Evolutionary conservation across 35 echinoderm and acorn worm species (phyloP).

Genomic region (Patiria miniata): DNA sequence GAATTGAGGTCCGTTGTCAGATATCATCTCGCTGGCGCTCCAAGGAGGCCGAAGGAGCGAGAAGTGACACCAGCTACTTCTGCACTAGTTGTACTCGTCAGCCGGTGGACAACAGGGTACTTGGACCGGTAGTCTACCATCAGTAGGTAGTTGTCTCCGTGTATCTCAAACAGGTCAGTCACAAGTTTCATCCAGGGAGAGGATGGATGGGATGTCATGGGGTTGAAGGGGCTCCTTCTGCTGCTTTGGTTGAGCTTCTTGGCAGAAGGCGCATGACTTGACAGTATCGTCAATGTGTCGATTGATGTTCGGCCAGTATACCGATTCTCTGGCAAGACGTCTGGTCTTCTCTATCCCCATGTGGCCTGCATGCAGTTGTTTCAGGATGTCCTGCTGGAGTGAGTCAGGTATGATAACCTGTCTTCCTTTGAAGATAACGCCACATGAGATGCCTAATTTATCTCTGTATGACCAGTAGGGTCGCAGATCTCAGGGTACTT

Average conservation of each 20-base stretch:
- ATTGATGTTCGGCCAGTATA: conserved; percentile 75
- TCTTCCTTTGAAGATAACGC: conserved; percentile 37
- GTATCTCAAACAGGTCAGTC: conserved; percentile 2
- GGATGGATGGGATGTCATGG: background rate
- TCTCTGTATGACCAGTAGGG: conserved; percentile 7
- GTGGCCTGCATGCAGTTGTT: conserved; percentile 44
- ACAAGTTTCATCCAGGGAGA: conserved; percentile 25
- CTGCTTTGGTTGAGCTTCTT: conserved; percentile 41
- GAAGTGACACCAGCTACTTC: conserved; percentile 25
- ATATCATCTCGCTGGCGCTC: conserved; percentile 38
- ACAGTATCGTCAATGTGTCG: conserved; percentile 57
- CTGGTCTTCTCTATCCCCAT: conserved; percentile 50
- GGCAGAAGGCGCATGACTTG: conserved; percentile 38
- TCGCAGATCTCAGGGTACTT: background rate
- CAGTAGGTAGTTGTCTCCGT: conserved; percentile 13
- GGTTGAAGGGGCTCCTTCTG: conserved; percentile 34
- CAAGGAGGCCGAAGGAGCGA: conserved; percentile 20
- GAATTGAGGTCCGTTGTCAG: conserved; percentile 59
- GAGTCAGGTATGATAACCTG: conserved; percentile 3
- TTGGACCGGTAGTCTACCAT: conserved; percentile 47
- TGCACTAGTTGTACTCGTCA: background rate
- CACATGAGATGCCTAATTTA: conserved; percentile 10
- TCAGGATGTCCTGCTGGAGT: conserved; percentile 12
- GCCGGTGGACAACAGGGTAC: conserved; percentile 33
- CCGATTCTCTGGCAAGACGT: conserved; percentile 53